Evolutionary conservation across 2,888 invertebrate genomes (phyloP).

Genomic region (Platycheirus albimanus): DNA sequence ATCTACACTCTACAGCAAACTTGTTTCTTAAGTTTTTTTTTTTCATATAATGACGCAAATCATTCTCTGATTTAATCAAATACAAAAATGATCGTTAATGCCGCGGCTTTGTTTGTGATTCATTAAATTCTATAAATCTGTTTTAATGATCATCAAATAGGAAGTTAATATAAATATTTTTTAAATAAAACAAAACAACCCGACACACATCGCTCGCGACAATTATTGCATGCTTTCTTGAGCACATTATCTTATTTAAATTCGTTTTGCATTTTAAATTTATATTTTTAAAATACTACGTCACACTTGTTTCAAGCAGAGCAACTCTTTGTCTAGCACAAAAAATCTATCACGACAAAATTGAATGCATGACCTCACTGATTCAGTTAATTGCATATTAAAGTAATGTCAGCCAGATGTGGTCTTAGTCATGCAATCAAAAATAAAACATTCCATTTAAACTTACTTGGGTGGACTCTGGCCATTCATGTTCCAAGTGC

Average conservation of each 20-base stretch:
- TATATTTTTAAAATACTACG: constrained; percentile 10
- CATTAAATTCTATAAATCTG: too few relatives aligned
- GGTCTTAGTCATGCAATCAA: background rate
- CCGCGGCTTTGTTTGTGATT: too few relatives aligned
- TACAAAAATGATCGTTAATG: too few relatives aligned
- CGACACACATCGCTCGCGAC: too few relatives aligned
- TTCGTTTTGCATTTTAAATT: background rate
- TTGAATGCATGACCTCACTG: constrained; percentile 16
- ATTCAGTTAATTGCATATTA: constrained; percentile 5
- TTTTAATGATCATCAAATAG: background rate
- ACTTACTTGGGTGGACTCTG: constrained; percentile 91
- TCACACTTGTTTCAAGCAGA: constrained; percentile 19
- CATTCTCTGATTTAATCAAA: too few relatives aligned
- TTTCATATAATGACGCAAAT: too few relatives aligned
- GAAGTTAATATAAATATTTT: background rate
- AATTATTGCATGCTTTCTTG: background rate
- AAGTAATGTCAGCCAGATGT: constrained; percentile 12
- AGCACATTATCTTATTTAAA: constrained; percentile 8
- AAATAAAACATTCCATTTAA: constrained; percentile 1
- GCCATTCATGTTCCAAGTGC: constrained; percentile 99
- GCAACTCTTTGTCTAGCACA: constrained; percentile 30
- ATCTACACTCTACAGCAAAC: too few relatives aligned
- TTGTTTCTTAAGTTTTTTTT: too few relatives aligned
- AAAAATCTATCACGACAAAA: background rate
- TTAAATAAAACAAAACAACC: background rate